phyloP scores from a whole-genome alignment of 2,797 vertebrate genomes.

The Calcarius lapponicus region DNA sequence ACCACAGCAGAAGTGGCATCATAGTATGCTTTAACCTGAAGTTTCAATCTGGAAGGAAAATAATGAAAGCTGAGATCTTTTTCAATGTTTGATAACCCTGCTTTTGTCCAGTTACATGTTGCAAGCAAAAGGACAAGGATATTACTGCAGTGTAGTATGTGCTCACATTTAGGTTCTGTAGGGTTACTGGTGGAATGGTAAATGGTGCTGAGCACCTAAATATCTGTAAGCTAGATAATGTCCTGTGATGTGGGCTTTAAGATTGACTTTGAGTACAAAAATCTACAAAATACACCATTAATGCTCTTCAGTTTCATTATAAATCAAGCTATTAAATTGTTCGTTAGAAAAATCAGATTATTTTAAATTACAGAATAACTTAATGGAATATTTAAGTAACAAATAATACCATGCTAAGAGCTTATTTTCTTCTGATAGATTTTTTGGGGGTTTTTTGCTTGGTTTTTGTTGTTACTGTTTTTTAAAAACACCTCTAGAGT shows the following conservation, averaged over 20 bases:
- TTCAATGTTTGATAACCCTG: neutral
- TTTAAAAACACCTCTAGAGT: neutral
- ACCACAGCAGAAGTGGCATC: neutral
- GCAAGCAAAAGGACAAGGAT: neutral
- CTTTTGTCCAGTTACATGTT: neutral
- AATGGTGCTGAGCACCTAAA: neutral
- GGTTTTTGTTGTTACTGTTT: neutral
- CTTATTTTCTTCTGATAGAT: neutral
- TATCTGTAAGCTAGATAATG: neutral
- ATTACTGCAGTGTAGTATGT: neutral
- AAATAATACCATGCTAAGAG: neutral
- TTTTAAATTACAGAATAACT: neutral
- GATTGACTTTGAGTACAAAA: neutral
- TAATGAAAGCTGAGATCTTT: neutral
- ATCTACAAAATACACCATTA: fast-evolving
- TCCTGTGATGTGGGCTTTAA: neutral
- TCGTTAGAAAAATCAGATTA: neutral
- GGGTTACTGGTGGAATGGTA: neutral
- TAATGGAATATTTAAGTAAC: neutral
- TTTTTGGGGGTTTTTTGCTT: neutral
- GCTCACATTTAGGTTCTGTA: neutral
- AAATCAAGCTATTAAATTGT: neutral
- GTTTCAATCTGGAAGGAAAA: neutral
- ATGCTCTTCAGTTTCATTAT: neutral
- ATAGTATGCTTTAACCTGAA: neutral